Percentiles rank a stretch among this genome's conserved stretches.
These are phyloP conservation scores for Apoda limacodes DNA, from an alignment of 2,888 invertebrate genomes.

Conservation along the genomic window DNA sequence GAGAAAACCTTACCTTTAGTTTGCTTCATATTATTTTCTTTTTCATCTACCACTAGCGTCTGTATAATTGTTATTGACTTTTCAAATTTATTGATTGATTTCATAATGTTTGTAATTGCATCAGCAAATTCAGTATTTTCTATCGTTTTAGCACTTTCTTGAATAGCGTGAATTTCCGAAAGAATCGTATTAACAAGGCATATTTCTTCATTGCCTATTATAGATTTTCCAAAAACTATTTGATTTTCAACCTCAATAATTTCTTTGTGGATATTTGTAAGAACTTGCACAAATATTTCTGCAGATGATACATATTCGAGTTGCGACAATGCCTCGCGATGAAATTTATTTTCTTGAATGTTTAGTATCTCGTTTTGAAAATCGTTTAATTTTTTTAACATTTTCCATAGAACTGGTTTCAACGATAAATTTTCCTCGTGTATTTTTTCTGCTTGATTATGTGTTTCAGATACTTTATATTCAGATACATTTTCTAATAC, in stretches of 20 bases:
- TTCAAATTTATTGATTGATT: no score
- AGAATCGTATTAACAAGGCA: conserved; percentile 40
- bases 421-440: conserved; percentile 26
- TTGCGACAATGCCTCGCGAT: conserved; percentile 32
- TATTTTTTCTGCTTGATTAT: conserved; percentile 23
- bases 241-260: conserved; percentile 38
- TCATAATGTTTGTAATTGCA: no score
- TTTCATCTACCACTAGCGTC: no score
- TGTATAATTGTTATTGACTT: no score
- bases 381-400: conserved; percentile 39
- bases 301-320: conserved; percentile 37
- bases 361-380: conserved; percentile 39
- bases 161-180: conserved; percentile 41
- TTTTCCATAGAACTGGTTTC: conserved; percentile 34
- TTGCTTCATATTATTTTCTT: no score
- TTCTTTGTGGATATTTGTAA: conserved; percentile 46
- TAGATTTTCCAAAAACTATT: conserved; percentile 23
- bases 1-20: no score
- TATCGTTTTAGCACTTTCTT: no score
- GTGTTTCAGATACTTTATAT: conserved; percentile 18
- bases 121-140: no score
- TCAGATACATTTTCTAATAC: no score
- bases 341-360: conserved; percentile 41
- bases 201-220: conserved; percentile 32
- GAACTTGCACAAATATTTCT: conserved; percentile 42